Percentiles rank a stretch among this genome's conserved stretches.
Evolutionary conservation across 2,797 vertebrate genomes (phyloP).

Genomic region (Borostomias antarcticus): DNA sequence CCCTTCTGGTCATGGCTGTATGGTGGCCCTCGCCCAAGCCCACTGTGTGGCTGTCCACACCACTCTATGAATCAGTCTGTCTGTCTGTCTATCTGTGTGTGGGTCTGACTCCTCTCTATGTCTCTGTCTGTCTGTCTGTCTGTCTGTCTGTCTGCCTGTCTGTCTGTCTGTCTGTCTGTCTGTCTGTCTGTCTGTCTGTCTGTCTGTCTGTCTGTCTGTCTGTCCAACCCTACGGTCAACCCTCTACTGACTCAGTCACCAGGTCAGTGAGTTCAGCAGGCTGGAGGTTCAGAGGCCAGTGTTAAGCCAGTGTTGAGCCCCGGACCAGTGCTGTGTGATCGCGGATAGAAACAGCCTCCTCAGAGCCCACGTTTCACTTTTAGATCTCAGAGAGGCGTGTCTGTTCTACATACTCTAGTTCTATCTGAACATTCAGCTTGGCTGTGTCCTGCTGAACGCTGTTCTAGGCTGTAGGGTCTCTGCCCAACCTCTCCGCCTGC

Average conservation of each 20-base stretch:
- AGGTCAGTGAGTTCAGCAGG: constrained; percentile 4
- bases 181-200: constrained; percentile 28
- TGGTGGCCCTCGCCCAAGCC: background rate
- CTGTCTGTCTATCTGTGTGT: no score
- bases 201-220: constrained; percentile 21
- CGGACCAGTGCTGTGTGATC: background rate
- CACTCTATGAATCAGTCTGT: no score
- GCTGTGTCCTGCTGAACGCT: background rate
- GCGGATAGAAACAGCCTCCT: background rate
- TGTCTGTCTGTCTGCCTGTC: no score
- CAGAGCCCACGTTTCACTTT: background rate
- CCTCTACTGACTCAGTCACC: constrained; percentile 6
- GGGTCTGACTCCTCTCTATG: constrained; percentile 3
- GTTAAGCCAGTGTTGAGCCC: background rate
- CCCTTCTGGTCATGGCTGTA: background rate
- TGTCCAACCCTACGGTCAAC: constrained; percentile 10
- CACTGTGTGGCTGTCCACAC: constrained; percentile 8
- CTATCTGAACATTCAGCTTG: background rate
- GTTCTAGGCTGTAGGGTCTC: constrained; percentile 18
- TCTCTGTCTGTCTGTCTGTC: constrained; percentile 11
- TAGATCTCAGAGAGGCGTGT: background rate
- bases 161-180: constrained; percentile 10
- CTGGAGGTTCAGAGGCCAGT: background rate
- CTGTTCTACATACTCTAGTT: background rate
- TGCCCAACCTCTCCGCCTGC: background rate